phyloP scores from a whole-genome alignment of 1,140 invertebrate species.

The Drosophila kikkawai region DNA sequence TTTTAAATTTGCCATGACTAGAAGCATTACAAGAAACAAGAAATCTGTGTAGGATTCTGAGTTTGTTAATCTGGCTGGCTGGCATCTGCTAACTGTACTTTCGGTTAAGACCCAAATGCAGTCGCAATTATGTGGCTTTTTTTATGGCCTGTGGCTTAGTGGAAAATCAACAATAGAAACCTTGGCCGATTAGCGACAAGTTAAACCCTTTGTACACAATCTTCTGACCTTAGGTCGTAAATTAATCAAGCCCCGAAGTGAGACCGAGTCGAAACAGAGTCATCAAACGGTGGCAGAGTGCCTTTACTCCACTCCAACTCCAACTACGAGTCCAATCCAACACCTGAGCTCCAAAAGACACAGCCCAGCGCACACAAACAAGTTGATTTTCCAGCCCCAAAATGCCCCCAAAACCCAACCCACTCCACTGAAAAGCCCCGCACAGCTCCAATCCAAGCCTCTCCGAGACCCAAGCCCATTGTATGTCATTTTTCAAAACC shows the following conservation, averaged over 20 bases:
- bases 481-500: constrained; percentile 77
- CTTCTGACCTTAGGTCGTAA: constrained; percentile 72
- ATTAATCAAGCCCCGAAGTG: constrained; percentile 72
- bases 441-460: constrained; percentile 9
- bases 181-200: constrained; percentile 76
- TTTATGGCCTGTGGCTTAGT: constrained; percentile 37
- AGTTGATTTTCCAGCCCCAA: constrained; percentile 78
- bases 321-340: constrained; percentile 32
- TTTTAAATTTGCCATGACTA: constrained; percentile 73
- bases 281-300: constrained; percentile 65
- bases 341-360: constrained; percentile 68
- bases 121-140: constrained; percentile 22
- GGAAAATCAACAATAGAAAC: constrained; percentile 37
- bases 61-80: constrained; percentile 36
- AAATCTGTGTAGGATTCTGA: constrained; percentile 6
- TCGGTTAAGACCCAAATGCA: constrained; percentile 21
- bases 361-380: constrained; percentile 58
- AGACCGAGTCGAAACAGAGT: constrained; percentile 67
- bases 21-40: constrained; percentile 20
- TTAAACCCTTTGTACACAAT: constrained; percentile 62
- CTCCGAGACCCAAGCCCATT: constrained; percentile 58
- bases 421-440: constrained; percentile 29
- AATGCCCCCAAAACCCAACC: constrained; percentile 52
- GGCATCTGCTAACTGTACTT: constrained; percentile 66
- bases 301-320: constrained; percentile 9